A percentile compares a stretch with the other conserved stretches of the same genome.
phyloP scores from a whole-genome alignment of 2,888 invertebrate genomes.

The Lithosia quadra region DNA sequence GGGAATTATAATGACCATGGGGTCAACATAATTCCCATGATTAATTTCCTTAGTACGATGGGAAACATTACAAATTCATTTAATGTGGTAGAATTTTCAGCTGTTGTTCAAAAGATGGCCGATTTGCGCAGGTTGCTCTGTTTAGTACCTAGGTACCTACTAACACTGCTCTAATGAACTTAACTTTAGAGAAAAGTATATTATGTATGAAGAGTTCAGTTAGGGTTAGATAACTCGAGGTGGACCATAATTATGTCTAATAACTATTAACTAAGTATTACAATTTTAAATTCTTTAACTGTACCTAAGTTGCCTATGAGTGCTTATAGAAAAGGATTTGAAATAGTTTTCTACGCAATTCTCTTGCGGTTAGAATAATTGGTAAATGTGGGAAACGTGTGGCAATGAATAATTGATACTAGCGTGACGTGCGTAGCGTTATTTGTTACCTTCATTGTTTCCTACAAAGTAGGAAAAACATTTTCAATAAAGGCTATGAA shows the following conservation, averaged over 20 bases:
- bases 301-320: neutral
- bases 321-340: conserved; percentile 12
- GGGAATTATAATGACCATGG: no score
- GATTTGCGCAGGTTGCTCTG: no score
- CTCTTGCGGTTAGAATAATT: conserved; percentile 50
- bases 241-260: neutral
- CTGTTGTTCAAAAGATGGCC: no score
- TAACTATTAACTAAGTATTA: neutral
- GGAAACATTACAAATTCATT: neutral
- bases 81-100: neutral
- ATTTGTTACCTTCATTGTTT: conserved; percentile 57
- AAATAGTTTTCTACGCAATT: conserved; percentile 41
- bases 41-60: neutral
- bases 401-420: conserved; percentile 45
- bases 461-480: conserved; percentile 34
- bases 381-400: conserved; percentile 58
- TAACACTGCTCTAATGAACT: no score
- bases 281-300: neutral
- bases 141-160: no score
- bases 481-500: conserved; percentile 29
- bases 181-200: no score
- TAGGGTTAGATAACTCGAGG: no score
- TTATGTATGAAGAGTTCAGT: no score
- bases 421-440: conserved; percentile 46
- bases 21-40: no score